A percentile compares a stretch with the other conserved stretches of the same genome.
Evolutionary conservation across 1,140 invertebrate genomes (phyloP).

Genomic region (Sitophilus oryzae): DNA sequence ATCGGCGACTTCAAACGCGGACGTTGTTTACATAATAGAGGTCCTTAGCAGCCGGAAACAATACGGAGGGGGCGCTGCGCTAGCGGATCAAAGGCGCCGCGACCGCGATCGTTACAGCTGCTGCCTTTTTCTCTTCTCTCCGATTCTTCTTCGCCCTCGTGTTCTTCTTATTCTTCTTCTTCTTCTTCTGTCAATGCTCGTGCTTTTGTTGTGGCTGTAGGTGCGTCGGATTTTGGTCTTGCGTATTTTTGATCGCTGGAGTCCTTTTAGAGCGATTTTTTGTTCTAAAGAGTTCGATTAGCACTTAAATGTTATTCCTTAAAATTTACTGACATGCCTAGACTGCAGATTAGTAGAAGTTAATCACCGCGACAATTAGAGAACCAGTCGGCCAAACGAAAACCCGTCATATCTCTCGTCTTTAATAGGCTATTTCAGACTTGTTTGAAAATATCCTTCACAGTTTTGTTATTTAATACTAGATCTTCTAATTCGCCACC

Average conservation of each 20-base stretch:
- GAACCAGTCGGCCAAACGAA: too few relatives aligned
- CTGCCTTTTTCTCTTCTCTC: constrained; percentile 18
- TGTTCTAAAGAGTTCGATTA: background rate
- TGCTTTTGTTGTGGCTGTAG: background rate
- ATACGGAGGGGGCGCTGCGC: constrained; percentile 42
- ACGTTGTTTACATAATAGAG: constrained; percentile 46
- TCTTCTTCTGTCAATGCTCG: too few relatives aligned
- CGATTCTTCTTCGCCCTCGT: background rate
- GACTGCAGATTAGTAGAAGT: too few relatives aligned
- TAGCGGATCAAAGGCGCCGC: constrained; percentile 37
- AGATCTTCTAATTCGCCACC: too few relatives aligned
- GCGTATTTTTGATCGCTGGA: background rate
- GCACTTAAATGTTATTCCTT: background rate
- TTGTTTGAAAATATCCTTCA: too few relatives aligned
- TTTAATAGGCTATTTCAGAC: too few relatives aligned
- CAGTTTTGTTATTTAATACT: too few relatives aligned
- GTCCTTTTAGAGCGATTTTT: background rate
- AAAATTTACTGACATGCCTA: background rate
- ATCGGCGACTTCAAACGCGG: constrained; percentile 43
- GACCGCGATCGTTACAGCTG: too few relatives aligned
- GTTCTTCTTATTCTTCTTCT: too few relatives aligned
- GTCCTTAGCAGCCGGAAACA: constrained; percentile 46
- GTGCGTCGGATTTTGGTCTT: background rate
- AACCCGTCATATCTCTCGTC: too few relatives aligned
- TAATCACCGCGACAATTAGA: too few relatives aligned